Percentiles rank a stretch among this genome's conserved stretches.
Conservation (phyloP, 2,797 vertebrate species). For the Xerus rutilus region DNA sequence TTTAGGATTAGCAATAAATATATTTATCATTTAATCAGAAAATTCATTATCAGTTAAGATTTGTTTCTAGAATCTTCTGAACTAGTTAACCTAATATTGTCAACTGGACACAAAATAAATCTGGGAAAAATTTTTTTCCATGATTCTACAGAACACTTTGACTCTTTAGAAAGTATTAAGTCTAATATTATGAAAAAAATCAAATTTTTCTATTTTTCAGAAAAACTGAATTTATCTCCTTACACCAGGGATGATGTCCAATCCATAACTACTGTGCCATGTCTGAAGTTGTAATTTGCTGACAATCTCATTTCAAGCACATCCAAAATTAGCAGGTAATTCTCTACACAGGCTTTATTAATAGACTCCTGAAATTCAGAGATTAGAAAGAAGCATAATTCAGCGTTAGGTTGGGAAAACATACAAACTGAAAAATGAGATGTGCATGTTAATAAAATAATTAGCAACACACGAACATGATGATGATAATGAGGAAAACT, state of each 20-base stretch:
- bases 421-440: neutral
- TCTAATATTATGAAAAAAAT: neutral
- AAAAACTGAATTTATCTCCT: neutral
- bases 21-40: neutral
- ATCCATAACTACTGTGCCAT: neutral
- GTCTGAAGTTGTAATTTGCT: slow-evolving; percentile 68
- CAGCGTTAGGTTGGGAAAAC: neutral
- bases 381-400: slow-evolving; percentile 47
- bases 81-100: neutral
- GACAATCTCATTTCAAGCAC: slow-evolving; percentile 77
- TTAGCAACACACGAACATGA: neutral
- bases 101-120: slow-evolving; percentile 2
- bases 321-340: slow-evolving; percentile 81
- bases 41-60: neutral
- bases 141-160: neutral
- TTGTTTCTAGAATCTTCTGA: neutral
- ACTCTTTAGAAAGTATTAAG: neutral
- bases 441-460: neutral
- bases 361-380: slow-evolving; percentile 76
- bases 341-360: slow-evolving; percentile 79
- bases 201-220: neutral
- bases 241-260: neutral
- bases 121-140: neutral
- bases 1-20: neutral
- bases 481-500: neutral